Evolutionary conservation across 2,888 invertebrate species (phyloP), one percentile per base, ranked within the genome.

Genomic region (Axea sp.): DNA sequence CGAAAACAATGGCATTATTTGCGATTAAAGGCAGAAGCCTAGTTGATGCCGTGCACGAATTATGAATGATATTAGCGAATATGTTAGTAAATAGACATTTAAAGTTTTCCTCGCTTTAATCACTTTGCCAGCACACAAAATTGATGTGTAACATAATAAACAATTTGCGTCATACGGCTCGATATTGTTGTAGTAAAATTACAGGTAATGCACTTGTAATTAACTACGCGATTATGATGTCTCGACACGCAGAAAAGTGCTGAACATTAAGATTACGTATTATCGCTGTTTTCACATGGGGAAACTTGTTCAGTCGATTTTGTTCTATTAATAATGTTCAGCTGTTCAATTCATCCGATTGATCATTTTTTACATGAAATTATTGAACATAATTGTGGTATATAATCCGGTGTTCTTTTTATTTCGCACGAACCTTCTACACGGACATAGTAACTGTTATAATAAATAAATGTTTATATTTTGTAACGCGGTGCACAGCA

Each of bases 1-100:
- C 26, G 47, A 65, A 65, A 65, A 55, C 55, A 65, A 65, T 55
- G 24, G 31, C 47, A 47, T 65, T 55, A 65, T 65, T 65, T 24
- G 35, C 55, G 55, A 55, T 65, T 45, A 67, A 67, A 57, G 53
- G 37, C 24, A 41, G 15, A 49, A 49, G 47, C 47, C 39, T 14
- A 17, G 24, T 47, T 7, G 55, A 47, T 26, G 67, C 35, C 49
- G 15, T 47, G 31, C 26, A 39, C 47, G 17, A 67, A 67, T 49
- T 67, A 67, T 67, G 30, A 67, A 67, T 47, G 45, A 65, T 65
- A 65, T 65, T 55, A 53, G 22, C 15, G 41, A 24, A 51, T 51
- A 37, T 49, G 60, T 62, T 51, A 41, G 31, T 24, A 41, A 62
- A 62, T 24, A 26, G 51, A 31, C 19, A 51, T 49, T 51, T 41